phyloP scores from a whole-genome alignment of 2,888 invertebrate genomes.

The Acanthosepion lycidas region DNA sequence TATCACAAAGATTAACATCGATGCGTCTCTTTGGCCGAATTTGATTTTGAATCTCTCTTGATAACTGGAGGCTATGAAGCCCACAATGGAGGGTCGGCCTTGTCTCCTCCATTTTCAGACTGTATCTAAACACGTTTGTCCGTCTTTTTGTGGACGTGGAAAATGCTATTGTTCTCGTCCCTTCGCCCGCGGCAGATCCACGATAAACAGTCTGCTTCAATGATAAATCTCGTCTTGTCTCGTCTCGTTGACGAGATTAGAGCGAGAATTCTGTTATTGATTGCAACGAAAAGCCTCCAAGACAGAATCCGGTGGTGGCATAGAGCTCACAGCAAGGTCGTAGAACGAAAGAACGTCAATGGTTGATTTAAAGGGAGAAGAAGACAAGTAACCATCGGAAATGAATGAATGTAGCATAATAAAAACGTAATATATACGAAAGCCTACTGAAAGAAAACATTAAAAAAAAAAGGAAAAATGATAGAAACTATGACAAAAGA shows the following conservation, averaged over 20 bases:
- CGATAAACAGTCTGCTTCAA: neutral
- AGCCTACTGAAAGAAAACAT: no score
- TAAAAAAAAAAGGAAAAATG: no score
- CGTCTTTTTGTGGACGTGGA: conserved; percentile 9
- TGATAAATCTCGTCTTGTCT: neutral
- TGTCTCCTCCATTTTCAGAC: neutral
- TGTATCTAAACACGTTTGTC: neutral
- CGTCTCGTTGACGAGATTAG: neutral
- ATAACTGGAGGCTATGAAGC: neutral
- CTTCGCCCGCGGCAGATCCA: neutral
- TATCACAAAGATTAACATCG: neutral
- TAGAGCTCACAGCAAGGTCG: conserved; percentile 21
- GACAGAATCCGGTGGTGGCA: neutral
- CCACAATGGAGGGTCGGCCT: neutral
- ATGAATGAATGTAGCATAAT: no score
- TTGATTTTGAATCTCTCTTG: neutral
- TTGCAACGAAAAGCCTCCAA: neutral
- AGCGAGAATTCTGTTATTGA: neutral
- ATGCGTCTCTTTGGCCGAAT: conserved; percentile 16
- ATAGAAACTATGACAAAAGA: no score
- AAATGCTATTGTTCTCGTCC: neutral
- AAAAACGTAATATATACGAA: no score
- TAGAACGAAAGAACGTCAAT: neutral
- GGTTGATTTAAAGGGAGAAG: neutral
- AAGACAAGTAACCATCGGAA: neutral